A percentile compares a stretch with the other conserved stretches of the same genome.
Evolutionary conservation across 2,888 invertebrate species (phyloP).

Genomic region (Lordiphosa andalusiaca): DNA sequence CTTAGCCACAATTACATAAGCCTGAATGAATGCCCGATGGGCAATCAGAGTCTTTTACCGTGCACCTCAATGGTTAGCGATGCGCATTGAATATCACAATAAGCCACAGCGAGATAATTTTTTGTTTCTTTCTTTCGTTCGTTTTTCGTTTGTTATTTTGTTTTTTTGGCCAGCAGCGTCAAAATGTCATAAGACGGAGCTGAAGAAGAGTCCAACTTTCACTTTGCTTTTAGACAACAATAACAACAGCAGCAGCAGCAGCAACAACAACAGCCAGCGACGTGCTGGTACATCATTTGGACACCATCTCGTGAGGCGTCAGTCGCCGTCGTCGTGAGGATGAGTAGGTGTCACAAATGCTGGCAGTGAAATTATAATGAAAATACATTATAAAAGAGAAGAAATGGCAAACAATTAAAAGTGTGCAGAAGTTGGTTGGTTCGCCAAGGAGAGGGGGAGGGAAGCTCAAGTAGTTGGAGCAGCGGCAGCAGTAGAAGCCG

Average conservation of each 20-base stretch:
- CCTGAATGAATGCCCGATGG: constrained; percentile 3
- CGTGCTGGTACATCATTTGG: no score
- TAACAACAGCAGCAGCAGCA: no score
- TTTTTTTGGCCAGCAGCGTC: constrained; percentile 31
- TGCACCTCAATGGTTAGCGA: constrained; percentile 33
- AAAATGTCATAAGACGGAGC: constrained; percentile 39
- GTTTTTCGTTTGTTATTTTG: constrained; percentile 6
- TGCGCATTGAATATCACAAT: constrained; percentile 45
- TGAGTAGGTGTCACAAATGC: constrained; percentile 60
- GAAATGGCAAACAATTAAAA: constrained; percentile 54
- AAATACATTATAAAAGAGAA: constrained; percentile 47
- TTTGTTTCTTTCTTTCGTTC: not conserved
- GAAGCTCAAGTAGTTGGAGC: not conserved
- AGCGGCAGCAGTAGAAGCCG: constrained; percentile 1
- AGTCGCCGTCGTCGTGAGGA: constrained; percentile 20
- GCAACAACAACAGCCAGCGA: no score
- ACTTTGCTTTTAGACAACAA: constrained; percentile 31
- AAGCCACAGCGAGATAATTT: constrained; percentile 16
- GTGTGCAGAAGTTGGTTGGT: not conserved
- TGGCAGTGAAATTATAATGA: constrained; percentile 56
- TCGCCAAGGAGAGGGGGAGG: not conserved
- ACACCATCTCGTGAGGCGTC: constrained; percentile 13
- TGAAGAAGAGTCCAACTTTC: constrained; percentile 39
- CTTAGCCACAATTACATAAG: constrained; percentile 23
- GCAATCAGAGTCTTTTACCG: constrained; percentile 24